These are phyloP conservation scores for Blennius ocellaris DNA, from an alignment of 2,113 vertebrate species.

Conservation along the genomic window DNA sequence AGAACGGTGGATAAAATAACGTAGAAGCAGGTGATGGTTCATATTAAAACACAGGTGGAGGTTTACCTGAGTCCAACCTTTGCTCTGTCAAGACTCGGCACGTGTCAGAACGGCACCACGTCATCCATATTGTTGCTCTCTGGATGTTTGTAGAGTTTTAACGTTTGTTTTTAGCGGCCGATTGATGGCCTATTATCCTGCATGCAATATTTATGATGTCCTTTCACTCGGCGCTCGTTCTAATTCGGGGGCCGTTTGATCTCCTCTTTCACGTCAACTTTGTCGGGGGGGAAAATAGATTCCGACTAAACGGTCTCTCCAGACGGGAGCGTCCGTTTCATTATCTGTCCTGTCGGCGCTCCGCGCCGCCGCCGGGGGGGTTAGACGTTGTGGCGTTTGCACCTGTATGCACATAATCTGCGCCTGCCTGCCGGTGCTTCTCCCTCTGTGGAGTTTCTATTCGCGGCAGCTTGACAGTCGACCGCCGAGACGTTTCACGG, in stretches of 20 bases:
- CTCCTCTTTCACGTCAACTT: conserved; percentile 40
- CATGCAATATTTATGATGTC: conserved; percentile 1
- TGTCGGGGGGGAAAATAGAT: conserved; percentile 59
- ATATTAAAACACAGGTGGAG: no score
- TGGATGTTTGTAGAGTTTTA: not conserved
- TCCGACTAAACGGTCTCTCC: conserved; percentile 37
- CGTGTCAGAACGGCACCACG: no score
- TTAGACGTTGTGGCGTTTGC: no score
- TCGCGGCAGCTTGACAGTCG: conserved; percentile 59
- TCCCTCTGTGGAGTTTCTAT: conserved; percentile 48
- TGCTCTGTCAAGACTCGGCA: no score
- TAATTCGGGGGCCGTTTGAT: conserved; percentile 46
- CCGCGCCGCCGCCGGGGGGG: not conserved
- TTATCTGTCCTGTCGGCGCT: conserved; percentile 39
- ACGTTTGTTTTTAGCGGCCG: not conserved
- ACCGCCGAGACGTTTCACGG: conserved; percentile 40
- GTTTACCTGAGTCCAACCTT: no score
- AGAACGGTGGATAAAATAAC: no score
- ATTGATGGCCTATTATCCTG: not conserved
- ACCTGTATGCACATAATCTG: no score
- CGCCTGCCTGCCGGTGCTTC: not conserved
- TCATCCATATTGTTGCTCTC: no score
- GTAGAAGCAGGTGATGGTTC: no score
- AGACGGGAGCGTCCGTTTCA: conserved; percentile 48
- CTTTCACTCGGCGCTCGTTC: conserved; percentile 34